phyloP scores from a whole-genome alignment of 2,113 vertebrate species.

The Strigops habroptila region DNA sequence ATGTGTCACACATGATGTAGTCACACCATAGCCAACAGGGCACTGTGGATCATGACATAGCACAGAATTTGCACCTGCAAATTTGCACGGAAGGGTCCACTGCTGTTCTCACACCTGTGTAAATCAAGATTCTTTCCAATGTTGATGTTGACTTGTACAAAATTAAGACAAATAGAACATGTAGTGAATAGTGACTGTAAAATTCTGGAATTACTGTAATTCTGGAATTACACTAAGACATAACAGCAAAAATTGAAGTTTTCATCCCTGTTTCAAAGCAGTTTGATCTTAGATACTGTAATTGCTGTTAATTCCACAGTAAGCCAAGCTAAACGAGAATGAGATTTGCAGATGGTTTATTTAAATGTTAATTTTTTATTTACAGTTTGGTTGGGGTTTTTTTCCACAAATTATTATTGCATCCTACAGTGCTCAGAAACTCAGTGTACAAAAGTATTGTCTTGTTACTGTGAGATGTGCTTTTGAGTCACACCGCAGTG shows the following conservation, averaged over 20 bases:
- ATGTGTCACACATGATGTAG: neutral
- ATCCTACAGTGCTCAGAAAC: neutral
- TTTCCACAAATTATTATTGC: neutral
- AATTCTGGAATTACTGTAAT: neutral
- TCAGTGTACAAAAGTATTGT: neutral
- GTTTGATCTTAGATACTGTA: neutral
- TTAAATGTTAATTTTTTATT: neutral
- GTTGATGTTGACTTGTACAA: neutral
- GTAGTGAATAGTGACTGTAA: neutral
- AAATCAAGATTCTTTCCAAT: neutral
- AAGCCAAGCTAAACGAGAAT: neutral
- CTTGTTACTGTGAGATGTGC: neutral
- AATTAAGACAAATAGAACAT: neutral
- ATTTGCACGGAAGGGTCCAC: neutral
- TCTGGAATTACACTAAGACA: neutral
- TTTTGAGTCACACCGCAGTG: neutral
- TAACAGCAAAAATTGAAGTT: neutral
- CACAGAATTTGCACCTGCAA: neutral
- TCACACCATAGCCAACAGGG: neutral
- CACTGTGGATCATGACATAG: neutral
- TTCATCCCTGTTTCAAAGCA: neutral
- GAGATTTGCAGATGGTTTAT: neutral
- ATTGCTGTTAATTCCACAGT: neutral
- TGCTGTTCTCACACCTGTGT: neutral
- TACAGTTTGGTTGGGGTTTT: neutral